Evolutionary conservation across 2,113 vertebrate genomes (phyloP), one percentile per base, ranked within the genome.

Genomic region (Melanerpes aurifrons): DNA sequence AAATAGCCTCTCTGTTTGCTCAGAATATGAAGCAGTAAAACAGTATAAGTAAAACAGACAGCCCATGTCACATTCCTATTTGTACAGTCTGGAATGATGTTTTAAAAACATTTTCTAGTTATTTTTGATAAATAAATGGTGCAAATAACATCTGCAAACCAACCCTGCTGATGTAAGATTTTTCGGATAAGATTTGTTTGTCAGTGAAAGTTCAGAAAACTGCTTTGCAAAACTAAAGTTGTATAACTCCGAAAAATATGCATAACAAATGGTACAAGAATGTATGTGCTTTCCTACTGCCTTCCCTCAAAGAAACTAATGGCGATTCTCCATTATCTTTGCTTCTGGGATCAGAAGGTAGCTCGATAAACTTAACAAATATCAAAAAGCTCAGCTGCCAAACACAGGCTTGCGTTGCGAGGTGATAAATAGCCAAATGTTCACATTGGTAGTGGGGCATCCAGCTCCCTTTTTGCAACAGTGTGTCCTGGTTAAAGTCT

Each of bases 41-140:
- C 96, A 97, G 98, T 97, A 97, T 99, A 98, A 99, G 98, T 98
- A 98, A 98, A 99, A 98, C 96, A 98, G 98, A 99, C 99, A 99
- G 98, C 98, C 97, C 97, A 79, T 98, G 98, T 98, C 98, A 98
- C 97, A 96, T 97, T 97, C 96, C 96, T 97, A 97, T 98, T 97
- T 96, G 96, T 95, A 81, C 83, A 15, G 48, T 96, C 96, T 94
- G 94, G 96, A 97, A 97, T 93, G 97, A 97, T 95, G 89, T 93
- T 97, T 98, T 96, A 96, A 97, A 97, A 98, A 97, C 63, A 94
- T 96, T 97, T 97, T 97, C 92, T 96, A 96, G 93, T 92, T 98
- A 97, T 98, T 96, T 98, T 97, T 98, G 96, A 96, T 97, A 97
- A 97, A 97, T 96, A 97, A 97, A 96, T 93, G 88, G 93, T 94